These are phyloP conservation scores for Ricordea florida DNA, from an alignment of 92 coral and sea anemone genomes.

Conservation along the genomic window DNA sequence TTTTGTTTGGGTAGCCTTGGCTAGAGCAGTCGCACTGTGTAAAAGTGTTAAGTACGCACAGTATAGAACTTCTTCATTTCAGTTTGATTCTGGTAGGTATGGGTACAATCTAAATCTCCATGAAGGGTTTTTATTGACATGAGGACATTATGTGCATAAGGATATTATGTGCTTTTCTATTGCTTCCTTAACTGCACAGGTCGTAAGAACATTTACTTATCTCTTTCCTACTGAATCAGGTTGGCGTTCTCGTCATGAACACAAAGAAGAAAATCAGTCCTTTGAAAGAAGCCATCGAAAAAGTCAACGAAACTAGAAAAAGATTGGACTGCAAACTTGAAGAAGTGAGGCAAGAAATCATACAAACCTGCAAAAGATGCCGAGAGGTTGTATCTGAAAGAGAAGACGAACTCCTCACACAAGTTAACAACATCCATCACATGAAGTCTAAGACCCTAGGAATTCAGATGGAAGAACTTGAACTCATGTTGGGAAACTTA, in stretches of 20 bases:
- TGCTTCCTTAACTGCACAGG: neutral
- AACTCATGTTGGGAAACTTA: conserved; percentile 86
- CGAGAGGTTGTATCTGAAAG: conserved; percentile 80
- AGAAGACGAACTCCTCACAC: conserved; percentile 85
- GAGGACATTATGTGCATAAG: too few relatives aligned
- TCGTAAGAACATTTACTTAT: too few relatives aligned
- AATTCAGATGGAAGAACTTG: conserved; percentile 81
- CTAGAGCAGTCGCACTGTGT: too few relatives aligned
- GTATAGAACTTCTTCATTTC: too few relatives aligned
- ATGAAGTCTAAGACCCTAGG: conserved; percentile 90
- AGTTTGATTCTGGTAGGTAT: too few relatives aligned
- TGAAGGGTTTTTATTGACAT: too few relatives aligned
- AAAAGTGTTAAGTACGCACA: too few relatives aligned
- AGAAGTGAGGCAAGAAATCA: conserved; percentile 71
- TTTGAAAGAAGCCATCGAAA: conserved; percentile 78
- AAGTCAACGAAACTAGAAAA: conserved; percentile 72
- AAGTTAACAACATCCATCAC: conserved; percentile 80
- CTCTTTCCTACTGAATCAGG: too few relatives aligned
- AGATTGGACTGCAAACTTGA: conserved; percentile 79
- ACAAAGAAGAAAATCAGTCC: conserved; percentile 82
- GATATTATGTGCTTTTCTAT: neutral
- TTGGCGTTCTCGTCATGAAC: conserved; percentile 89
- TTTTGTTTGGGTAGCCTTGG: too few relatives aligned
- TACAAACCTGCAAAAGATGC: conserved; percentile 58
- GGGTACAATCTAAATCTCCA: too few relatives aligned